Evolutionary conservation across 1,140 invertebrate species (phyloP), one percentile per base, ranked within the genome.

Genomic region (Bombus impatiens): DNA sequence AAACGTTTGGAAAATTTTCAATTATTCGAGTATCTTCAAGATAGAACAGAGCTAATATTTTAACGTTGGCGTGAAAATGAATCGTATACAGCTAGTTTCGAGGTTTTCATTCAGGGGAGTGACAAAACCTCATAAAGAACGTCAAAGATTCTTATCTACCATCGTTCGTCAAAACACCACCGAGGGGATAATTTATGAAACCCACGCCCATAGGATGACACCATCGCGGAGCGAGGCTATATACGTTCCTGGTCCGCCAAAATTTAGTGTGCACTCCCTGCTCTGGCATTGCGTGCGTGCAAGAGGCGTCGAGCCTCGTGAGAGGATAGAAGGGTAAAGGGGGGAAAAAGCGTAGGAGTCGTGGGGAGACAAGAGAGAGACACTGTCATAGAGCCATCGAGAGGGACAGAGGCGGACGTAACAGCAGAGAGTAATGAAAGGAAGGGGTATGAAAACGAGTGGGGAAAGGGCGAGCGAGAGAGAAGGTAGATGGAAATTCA

Each of bases 381-480:
- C 47, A 67, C 13, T 15, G 6, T 18, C 15, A 8, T 15, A 67
- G 65, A 6, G 83, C 37, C 22, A 28, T 32, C n/a, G 28, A 9
- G 71, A 25, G 35, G 2, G 82, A 83, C 57, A 15, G 28, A 75
- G 70, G 40, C 25, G n/a, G 40, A 35, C 40, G 15, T 28, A 83
- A 82, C 84, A 37, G 65, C 65, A 77, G 57, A 76, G 80, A 82
- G 72, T 77, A 68, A 76, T 77, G 62, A 82, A 86, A 82, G 53
- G 85, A 82, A 86, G 80, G 79, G 85, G 65, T 82, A 67, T 47
- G 71, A 59, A 77, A 84, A 62, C 70, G 83, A 67, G 70, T 71
- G 86, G 87, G 86, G 78, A 85, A 78, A 71, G 68, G 82, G 87
- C 67, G 84, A 86, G 44, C 15, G 89, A 83, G 80, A 85, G 79